Percentiles rank a stretch among this genome's conserved stretches.
phyloP scores from a whole-genome alignment of 2,888 invertebrate species.

The Drosophila rellima region DNA sequence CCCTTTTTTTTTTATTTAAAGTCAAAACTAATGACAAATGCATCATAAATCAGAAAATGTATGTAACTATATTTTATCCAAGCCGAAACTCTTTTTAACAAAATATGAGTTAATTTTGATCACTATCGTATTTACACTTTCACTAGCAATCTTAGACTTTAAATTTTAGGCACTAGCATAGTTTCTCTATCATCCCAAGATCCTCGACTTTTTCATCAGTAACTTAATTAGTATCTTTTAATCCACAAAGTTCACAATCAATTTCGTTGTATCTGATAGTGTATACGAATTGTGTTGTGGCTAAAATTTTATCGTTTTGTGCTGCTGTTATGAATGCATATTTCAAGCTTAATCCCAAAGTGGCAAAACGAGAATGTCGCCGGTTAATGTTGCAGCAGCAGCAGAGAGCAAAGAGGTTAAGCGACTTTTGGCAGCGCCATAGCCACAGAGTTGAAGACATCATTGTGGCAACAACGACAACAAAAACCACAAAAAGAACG shows the following conservation, averaged over 20 bases:
- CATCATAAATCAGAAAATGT: too few relatives aligned
- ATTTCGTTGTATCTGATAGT: constrained; percentile 18
- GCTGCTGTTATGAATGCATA: constrained; percentile 74
- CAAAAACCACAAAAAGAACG: constrained; percentile 42
- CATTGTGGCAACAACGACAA: constrained; percentile 46
- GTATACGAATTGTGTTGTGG: constrained; percentile 36
- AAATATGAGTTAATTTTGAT: not conserved
- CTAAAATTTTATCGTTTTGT: constrained; percentile 38
- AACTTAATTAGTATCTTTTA: too few relatives aligned
- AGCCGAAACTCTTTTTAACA: too few relatives aligned
- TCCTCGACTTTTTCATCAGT: not conserved
- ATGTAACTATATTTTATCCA: too few relatives aligned
- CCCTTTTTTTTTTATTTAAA: too few relatives aligned
- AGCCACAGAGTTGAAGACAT: constrained; percentile 19
- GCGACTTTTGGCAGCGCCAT: constrained; percentile 69
- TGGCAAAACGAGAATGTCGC: constrained; percentile 77
- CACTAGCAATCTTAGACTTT: not conserved
- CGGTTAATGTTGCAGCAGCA: constrained; percentile 61
- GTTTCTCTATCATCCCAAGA: not conserved
- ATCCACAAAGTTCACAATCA: not conserved
- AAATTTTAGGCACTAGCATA: not conserved
- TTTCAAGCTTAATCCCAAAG: constrained; percentile 80
- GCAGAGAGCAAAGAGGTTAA: constrained; percentile 50
- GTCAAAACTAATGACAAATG: too few relatives aligned
- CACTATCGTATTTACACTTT: not conserved